phyloP scores from a whole-genome alignment of 2,888 invertebrate genomes.

The Xestobium rufovillosum region DNA sequence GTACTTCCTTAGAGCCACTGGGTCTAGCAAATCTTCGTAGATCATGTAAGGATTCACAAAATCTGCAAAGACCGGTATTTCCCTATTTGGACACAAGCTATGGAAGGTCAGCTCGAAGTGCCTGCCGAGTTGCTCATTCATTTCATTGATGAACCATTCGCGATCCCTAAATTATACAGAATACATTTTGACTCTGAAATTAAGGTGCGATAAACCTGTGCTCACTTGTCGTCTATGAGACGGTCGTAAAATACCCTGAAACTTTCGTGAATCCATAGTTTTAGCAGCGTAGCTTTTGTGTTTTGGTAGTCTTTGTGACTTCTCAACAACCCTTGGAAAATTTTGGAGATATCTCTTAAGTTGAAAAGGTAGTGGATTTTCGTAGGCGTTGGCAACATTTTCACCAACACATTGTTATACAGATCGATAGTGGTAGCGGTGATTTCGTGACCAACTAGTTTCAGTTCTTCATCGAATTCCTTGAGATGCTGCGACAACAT shows the following conservation, averaged over 20 bases:
- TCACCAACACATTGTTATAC: conserved; percentile 63
- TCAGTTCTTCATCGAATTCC: conserved; percentile 74
- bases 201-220: conserved; percentile 12
- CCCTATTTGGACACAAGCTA: conserved; percentile 65
- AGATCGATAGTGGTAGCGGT: conserved; percentile 69
- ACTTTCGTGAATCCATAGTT: conserved; percentile 82
- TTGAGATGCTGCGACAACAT: conserved; percentile 73
- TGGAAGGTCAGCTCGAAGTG: conserved; percentile 75
- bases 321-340: conserved; percentile 73
- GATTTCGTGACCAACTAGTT: conserved; percentile 58
- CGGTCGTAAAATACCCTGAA: conserved; percentile 80
- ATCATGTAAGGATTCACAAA: conserved; percentile 70
- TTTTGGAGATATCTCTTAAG: conserved; percentile 78
- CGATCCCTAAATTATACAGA: conserved; percentile 53
- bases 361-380: conserved; percentile 90
- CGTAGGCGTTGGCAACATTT: conserved; percentile 78
- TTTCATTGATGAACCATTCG: conserved; percentile 64
- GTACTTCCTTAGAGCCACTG: conserved; percentile 49
- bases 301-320: conserved; percentile 71
- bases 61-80: conserved; percentile 67
- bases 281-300: conserved; percentile 60
- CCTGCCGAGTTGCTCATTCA: conserved; percentile 67
- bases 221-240: conserved; percentile 66
- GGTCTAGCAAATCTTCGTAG: conserved; percentile 72
- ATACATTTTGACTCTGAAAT: background rate